Percentiles rank a stretch among this genome's conserved stretches.
Evolutionary conservation across 2,797 vertebrate species (phyloP).

Genomic region (Lepilemur ruficaudatus): DNA sequence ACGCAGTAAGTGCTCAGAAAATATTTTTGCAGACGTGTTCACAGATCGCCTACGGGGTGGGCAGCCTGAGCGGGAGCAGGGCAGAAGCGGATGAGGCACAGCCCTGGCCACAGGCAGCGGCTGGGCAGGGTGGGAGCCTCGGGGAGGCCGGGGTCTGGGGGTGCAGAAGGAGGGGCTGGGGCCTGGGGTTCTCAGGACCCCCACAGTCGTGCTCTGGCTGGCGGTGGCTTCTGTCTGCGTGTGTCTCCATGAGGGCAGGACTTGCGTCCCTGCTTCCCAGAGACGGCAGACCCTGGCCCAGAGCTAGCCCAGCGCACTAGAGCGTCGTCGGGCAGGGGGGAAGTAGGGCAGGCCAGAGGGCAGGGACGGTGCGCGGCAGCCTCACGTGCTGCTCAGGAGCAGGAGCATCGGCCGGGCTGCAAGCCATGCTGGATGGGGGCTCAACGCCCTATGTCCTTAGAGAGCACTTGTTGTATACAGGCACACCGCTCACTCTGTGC

Average conservation of each 20-base stretch:
- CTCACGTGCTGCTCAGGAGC: rapidly evolving
- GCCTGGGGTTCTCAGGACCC: background rate
- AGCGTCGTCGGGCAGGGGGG: no score
- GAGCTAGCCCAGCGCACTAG: background rate
- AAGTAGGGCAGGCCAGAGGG: background rate
- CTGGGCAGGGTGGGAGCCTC: background rate
- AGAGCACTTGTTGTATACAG: rapidly evolving
- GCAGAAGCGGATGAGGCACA: background rate
- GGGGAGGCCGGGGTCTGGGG: background rate
- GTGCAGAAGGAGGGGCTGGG: background rate
- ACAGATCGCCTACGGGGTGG: background rate
- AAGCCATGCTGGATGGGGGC: background rate
- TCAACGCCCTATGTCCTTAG: background rate
- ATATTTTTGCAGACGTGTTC: background rate
- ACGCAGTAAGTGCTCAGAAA: background rate
- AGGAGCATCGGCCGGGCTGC: rapidly evolving
- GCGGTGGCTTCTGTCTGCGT: background rate
- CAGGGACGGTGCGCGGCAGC: background rate
- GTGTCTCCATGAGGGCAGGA: background rate
- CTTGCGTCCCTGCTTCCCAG: background rate
- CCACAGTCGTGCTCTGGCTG: background rate
- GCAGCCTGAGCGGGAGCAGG: background rate
- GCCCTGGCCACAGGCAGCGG: rapidly evolving
- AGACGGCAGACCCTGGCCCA: background rate
- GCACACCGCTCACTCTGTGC: background rate